Conservation (phyloP, 2,888 invertebrate species). For the Tanypteryx hageni region DNA sequence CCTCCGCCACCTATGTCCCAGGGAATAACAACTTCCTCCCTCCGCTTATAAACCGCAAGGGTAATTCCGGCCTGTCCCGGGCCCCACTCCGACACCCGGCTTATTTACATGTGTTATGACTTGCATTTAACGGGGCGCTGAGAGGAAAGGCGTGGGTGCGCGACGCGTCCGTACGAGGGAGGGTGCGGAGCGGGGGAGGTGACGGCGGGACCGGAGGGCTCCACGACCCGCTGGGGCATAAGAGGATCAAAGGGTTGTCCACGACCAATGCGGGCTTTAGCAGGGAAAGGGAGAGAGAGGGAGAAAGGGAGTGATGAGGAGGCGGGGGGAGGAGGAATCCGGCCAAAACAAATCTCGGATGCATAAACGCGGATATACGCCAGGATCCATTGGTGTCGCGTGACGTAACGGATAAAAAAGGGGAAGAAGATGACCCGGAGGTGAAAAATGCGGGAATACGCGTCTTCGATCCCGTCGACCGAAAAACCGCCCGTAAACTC, state of each 20-base stretch:
- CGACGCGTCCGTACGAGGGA: neutral
- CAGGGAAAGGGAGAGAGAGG: neutral
- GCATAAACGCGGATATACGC: neutral
- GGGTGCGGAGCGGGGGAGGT: neutral
- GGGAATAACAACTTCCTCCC: constrained; percentile 21
- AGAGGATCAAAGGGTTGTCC: neutral
- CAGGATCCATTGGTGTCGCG: no score
- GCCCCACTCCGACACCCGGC: neutral
- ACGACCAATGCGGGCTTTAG: neutral
- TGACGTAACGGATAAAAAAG: no score
- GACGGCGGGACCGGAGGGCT: neutral
- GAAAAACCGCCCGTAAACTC: no score
- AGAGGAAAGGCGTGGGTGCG: neutral
- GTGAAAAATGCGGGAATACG: no score
- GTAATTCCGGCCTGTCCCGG: constrained; percentile 42
- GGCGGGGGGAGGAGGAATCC: neutral
- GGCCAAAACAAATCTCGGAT: neutral
- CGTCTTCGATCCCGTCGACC: no score
- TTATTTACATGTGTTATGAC: constrained; percentile 62
- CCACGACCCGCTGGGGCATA: no score
- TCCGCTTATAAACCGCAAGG: constrained; percentile 46
- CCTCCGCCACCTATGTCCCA: neutral
- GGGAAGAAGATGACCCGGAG: no score
- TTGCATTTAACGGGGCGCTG: constrained; percentile 43
- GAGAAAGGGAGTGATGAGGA: no score